Evolutionary conservation across 2,797 vertebrate species (phyloP), one percentile per base, ranked within the genome.

Genomic region (Mormyrus hasselquistii): DNA sequence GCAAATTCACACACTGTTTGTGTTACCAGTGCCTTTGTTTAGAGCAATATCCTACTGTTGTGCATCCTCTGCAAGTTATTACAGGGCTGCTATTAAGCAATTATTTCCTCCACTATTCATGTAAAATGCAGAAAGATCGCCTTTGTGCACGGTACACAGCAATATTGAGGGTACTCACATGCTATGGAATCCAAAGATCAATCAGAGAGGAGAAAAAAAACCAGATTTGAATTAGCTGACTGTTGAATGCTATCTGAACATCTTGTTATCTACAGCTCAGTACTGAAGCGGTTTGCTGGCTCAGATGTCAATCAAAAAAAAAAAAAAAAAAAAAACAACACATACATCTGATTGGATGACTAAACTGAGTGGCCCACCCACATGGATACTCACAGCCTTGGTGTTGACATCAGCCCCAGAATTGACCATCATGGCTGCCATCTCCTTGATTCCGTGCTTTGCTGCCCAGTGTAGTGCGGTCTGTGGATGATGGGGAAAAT

Each of bases 381-480:
- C 9, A 53, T 22, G 84, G 25, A 5, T 38, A 93, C 96, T 95
- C 92, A 97, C 96, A 53, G 96, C 96, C 94, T 95, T 95, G 86
- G 89, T 93, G 93, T 96, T 96, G 93, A 97, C 93, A 3, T 97
- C 96, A 0, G 95, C 95, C 0, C 96, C 96, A 0, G 96, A 95
- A 0, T 94, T 91, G 2, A 92, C 95, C 91, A 97, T 92, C 88
- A 95, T 92, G 3, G 92, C 2, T 0, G 94, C 94, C 96, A 96
- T 96, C 93, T 96, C 96, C 89, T 93, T 89, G 88, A 94, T 96
- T 90, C 96, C 96, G 1, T 97, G 96, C 90, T 97, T 97, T 4
- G 96, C 96, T 0, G 96, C 96, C 96, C 96, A 97, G 91, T 97
- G 96, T 88, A 97, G 92, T 29, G 96, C 96, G 0, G 96, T 97